Percentiles rank a stretch among this genome's conserved stretches.
phyloP scores from a whole-genome alignment of 2,888 invertebrate genomes.

The Drymonia ruficornis region DNA sequence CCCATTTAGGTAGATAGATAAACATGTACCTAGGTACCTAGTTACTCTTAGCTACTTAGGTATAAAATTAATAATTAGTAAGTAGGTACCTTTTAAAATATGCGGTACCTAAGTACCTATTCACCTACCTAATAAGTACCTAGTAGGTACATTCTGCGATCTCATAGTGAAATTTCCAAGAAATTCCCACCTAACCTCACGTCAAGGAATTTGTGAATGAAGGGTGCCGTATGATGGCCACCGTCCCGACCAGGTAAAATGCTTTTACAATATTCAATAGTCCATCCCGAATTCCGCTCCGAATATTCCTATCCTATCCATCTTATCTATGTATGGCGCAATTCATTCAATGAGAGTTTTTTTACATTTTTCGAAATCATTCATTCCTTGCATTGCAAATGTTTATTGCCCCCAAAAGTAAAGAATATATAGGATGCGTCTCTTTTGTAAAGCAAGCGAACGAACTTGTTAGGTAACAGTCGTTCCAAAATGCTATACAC shows the following conservation, averaged over 20 bases:
- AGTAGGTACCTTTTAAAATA: too few relatives aligned
- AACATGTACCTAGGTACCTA: too few relatives aligned
- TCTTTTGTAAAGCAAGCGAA: too few relatives aligned
- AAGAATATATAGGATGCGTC: conserved; percentile 17
- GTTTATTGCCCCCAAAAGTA: not conserved
- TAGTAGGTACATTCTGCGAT: not conserved
- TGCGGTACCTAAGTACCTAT: not conserved
- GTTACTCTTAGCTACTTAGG: too few relatives aligned
- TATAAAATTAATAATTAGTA: too few relatives aligned
- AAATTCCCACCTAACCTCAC: conserved; percentile 54
- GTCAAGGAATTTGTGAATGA: conserved; percentile 61
- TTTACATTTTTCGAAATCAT: too few relatives aligned
- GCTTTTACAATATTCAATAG: conserved; percentile 30
- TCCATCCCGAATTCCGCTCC: not conserved
- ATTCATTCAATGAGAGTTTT: too few relatives aligned
- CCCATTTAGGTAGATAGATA: too few relatives aligned
- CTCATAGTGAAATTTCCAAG: conserved; percentile 47
- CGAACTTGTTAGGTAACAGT: too few relatives aligned
- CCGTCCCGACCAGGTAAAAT: conserved; percentile 47
- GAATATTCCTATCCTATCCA: too few relatives aligned
- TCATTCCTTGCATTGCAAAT: too few relatives aligned
- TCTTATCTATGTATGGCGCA: too few relatives aligned
- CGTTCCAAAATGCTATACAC: conserved; percentile 38
- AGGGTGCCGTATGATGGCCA: conserved; percentile 48
- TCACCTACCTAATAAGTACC: not conserved